phyloP scores from a whole-genome alignment of 1,140 invertebrate genomes.

The Formica exsecta region DNA sequence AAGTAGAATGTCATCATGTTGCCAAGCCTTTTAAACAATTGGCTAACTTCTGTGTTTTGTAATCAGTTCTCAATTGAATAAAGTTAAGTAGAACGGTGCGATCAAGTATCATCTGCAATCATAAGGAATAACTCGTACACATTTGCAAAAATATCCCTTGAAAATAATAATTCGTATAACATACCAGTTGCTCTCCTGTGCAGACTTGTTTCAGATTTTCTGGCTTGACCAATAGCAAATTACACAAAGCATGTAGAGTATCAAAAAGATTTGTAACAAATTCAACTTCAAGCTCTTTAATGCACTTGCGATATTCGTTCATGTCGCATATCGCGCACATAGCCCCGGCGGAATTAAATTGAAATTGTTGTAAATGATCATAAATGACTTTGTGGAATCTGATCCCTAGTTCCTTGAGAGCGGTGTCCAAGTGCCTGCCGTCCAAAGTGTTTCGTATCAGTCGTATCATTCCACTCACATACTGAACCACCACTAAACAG shows the following conservation, averaged over 20 bases:
- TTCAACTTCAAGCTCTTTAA: constrained; percentile 91
- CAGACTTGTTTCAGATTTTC: constrained; percentile 98
- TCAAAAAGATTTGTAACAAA: constrained; percentile 96
- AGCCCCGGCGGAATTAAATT: constrained; percentile 98
- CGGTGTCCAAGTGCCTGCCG: constrained; percentile 96
- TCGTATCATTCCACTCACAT: constrained; percentile 92
- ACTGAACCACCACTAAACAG: constrained; percentile 95
- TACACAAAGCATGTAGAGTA: constrained; percentile 97
- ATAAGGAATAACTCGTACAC: constrained; percentile 56
- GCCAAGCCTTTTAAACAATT: constrained; percentile 88
- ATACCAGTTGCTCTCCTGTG: constrained; percentile 96
- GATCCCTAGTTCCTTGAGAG: constrained; percentile 95
- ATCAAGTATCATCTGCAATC: constrained; percentile 94
- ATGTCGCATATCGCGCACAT: constrained; percentile 99
- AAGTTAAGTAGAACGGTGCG: constrained; percentile 95
- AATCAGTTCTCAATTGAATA: constrained; percentile 97
- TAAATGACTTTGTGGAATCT: constrained; percentile 97
- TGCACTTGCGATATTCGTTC: constrained; percentile 96
- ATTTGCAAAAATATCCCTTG: constrained; percentile 1
- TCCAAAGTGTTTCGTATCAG: constrained; percentile 95
- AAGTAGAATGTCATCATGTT: constrained; percentile 64
- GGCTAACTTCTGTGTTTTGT: constrained; percentile 94
- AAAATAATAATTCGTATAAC: constrained; percentile 63
- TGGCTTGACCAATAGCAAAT: constrained; percentile 97
- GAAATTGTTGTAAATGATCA: constrained; percentile 97